Evolutionary conservation across 2,797 vertebrate species (phyloP), one percentile per base, ranked within the genome.

Genomic region (Triplophysa bombifrons): DNA sequence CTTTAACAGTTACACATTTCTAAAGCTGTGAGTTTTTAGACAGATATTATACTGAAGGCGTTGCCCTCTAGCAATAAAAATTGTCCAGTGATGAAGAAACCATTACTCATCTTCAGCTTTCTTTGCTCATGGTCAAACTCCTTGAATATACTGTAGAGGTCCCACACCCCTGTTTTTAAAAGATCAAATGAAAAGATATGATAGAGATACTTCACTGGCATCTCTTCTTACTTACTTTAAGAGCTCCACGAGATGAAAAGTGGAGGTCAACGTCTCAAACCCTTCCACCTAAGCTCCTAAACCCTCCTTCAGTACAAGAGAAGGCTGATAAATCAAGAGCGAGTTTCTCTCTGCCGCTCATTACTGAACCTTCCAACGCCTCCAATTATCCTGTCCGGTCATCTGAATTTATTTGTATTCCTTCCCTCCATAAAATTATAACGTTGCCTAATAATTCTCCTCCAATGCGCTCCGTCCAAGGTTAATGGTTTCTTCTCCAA

Each of bases 361-460:
- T 93, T 92, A 93, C 89, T 48, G 78, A 88, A 88, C 90, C 90
- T 82, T 82, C 77, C 80, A 84, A 74, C 76, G 80, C 78, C 84
- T 92, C 90, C 93, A 92, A 94, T 94, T 93, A 94, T 90, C 86
- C 92, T 93, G 91, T 93, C 93, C 91, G 86, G 83, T 86, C 88
- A 76, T 87, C 84, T 84, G 91, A 93, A 94, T 94, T 93, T 93
- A 94, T 94, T 92, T 93, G 91, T 88, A 85, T 90, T 84, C 86
- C 90, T 89, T 88, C 87, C 87, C 86, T 89, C 91, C 89, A 93
- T 94, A 93, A 94, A 94, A 93, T 93, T 92, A 92, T 89, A 93
- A 93, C 90, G 92, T 93, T 92, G 90, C 89, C 87, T 93, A 91
- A 93, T 94, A 90, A 92, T 94, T 93, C 92, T 91, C 87, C 87